Percentiles rank a stretch among this genome's conserved stretches.
phyloP scores from a whole-genome alignment of 2,797 vertebrate genomes.

The Gorsachius magnificus region DNA sequence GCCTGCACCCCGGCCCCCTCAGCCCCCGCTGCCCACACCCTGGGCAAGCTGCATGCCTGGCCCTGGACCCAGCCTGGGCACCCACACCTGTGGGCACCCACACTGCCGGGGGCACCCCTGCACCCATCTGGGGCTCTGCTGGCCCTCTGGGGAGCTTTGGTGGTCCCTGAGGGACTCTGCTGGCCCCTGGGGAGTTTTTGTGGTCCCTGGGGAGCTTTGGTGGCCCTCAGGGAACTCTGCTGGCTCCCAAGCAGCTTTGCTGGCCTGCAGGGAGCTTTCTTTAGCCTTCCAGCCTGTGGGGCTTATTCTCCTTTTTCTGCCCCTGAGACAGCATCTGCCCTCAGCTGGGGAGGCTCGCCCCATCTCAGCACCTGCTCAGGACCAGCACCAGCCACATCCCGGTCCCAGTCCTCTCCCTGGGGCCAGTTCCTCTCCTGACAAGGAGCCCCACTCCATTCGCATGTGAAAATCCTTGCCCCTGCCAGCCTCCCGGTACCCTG shows the following conservation, averaged over 20 bases:
- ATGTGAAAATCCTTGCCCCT: not conserved
- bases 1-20: not conserved
- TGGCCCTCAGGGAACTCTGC: not conserved
- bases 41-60: rapidly evolving
- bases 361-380: rapidly evolving
- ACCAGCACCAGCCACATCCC: not conserved
- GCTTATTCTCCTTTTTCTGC: not conserved
- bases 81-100: not conserved
- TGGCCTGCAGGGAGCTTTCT: not conserved
- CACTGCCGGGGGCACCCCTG: not conserved
- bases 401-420: not conserved
- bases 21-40: rapidly evolving
- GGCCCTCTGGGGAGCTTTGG: not conserved
- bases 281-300: not conserved
- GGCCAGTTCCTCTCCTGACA: not conserved
- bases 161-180: not conserved
- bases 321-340: not conserved
- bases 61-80: not conserved
- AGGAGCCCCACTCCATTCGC: not conserved
- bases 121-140: not conserved
- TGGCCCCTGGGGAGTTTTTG: not conserved
- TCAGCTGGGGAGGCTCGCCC: rapidly evolving
- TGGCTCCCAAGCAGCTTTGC: not conserved
- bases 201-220: not conserved
- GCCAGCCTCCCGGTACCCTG: not conserved